Percentiles rank a stretch among this genome's conserved stretches.
Conservation (phyloP, 2,797 vertebrate genomes). For the Distichodus sexfasciatus region DNA sequence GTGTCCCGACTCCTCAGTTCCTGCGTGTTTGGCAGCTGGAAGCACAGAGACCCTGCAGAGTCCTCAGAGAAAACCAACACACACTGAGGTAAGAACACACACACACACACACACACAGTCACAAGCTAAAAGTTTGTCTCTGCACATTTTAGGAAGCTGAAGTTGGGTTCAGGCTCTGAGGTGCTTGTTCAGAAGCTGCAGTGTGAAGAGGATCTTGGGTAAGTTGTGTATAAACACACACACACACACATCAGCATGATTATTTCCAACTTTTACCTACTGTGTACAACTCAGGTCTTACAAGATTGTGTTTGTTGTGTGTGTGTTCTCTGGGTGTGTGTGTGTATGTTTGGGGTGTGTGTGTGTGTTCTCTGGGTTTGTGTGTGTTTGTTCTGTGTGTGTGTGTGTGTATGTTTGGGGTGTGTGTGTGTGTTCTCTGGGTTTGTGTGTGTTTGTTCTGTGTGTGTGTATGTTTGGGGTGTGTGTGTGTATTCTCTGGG, state of each 20-base stretch:
- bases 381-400: too few species aligned
- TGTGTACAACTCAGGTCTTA: too few species aligned
- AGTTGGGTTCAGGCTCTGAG: constrained; percentile 72
- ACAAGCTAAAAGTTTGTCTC: too few species aligned
- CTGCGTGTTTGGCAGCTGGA: constrained; percentile 89
- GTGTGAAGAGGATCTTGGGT: constrained; percentile 86
- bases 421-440: too few species aligned
- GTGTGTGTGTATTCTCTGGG: too few species aligned
- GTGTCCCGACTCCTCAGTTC: constrained; percentile 72
- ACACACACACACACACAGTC: constrained; percentile 7
- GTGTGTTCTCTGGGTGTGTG: constrained; percentile 63
- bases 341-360: too few species aligned
- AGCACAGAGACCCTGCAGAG: constrained; percentile 64
- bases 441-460: too few species aligned
- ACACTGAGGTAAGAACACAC: constrained; percentile 40
- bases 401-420: too few species aligned
- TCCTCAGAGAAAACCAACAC: constrained; percentile 75
- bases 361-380: too few species aligned
- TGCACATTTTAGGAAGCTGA: constrained; percentile 87
- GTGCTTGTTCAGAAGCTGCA: constrained; percentile 84
- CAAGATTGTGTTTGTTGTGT: neutral
- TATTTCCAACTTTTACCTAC: too few species aligned
- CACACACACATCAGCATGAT: neutral
- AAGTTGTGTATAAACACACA: constrained; percentile 46
- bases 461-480: too few species aligned